Conservation (phyloP, 2,888 invertebrate species). For the Nemotelus pantherinus region DNA sequence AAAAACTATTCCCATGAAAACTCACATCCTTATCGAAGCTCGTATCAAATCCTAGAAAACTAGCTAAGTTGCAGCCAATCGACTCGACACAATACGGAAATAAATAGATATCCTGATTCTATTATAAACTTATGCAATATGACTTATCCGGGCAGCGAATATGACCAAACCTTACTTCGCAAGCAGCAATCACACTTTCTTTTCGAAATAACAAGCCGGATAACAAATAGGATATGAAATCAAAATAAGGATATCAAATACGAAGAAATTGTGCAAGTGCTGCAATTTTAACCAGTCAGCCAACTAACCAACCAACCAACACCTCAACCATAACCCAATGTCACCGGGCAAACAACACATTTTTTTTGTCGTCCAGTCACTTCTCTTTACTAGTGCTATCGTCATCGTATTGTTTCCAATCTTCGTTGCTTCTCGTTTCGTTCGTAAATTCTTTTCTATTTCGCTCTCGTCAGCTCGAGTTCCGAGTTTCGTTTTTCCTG, state of each 20-base stretch:
- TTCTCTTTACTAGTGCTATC: background rate
- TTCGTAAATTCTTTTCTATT: too few relatives aligned
- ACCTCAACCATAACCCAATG: background rate
- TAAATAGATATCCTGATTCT: background rate
- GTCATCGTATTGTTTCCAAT: background rate
- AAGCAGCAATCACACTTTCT: background rate
- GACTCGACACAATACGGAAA: too few relatives aligned
- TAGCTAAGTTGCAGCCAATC: too few relatives aligned
- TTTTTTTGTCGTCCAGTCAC: background rate
- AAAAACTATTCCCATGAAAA: too few relatives aligned
- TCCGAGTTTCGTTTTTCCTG: background rate
- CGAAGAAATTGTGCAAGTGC: background rate
- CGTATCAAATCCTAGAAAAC: too few relatives aligned
- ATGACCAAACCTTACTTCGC: too few relatives aligned
- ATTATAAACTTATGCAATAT: conserved; percentile 6
- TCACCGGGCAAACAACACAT: background rate
- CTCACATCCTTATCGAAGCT: too few relatives aligned
- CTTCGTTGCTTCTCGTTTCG: too few relatives aligned
- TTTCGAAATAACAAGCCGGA: background rate
- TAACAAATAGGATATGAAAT: background rate
- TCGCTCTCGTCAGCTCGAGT: too few relatives aligned
- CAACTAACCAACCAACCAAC: too few relatives aligned
- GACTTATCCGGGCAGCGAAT: background rate
- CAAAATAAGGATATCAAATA: background rate
- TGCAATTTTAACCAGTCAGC: background rate